phyloP scores from a whole-genome alignment of 1,140 invertebrate species.

The Heliconius hermathena region DNA sequence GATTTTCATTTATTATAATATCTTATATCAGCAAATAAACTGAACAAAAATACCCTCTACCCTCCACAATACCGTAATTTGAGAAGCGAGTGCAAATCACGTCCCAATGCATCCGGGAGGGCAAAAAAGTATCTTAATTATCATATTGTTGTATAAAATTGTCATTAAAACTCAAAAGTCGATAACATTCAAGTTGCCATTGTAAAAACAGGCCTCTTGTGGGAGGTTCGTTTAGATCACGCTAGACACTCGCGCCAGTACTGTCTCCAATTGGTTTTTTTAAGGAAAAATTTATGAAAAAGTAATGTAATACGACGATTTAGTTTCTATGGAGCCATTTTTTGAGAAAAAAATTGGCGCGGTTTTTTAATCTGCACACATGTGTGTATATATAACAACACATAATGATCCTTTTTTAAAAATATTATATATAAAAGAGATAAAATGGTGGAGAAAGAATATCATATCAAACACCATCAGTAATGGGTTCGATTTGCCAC shows the following conservation, averaged over 20 bases:
- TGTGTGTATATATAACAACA: no score
- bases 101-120: slow-evolving; percentile 43
- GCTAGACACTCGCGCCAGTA: slow-evolving; percentile 29
- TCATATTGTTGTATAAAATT: slow-evolving; percentile 76
- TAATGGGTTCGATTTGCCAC: no score
- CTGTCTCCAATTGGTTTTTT: neutral
- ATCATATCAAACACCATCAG: no score
- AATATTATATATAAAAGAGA: no score
- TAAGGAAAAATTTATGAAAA: neutral
- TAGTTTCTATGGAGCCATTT: no score
- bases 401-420: no score
- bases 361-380: no score
- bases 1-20: no score
- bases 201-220: slow-evolving; percentile 64
- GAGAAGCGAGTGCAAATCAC: slow-evolving; percentile 36
- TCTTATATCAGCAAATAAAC: neutral
- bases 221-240: slow-evolving; percentile 34
- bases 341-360: no score
- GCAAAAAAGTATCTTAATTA: slow-evolving; percentile 59
- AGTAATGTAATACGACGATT: no score
- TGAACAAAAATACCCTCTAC: neutral
- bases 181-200: slow-evolving; percentile 63
- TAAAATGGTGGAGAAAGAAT: no score
- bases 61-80: slow-evolving; percentile 38
- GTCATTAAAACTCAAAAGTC: slow-evolving; percentile 70